phyloP scores from a whole-genome alignment of 1,140 invertebrate genomes.

The Neodiprion lecontei region DNA sequence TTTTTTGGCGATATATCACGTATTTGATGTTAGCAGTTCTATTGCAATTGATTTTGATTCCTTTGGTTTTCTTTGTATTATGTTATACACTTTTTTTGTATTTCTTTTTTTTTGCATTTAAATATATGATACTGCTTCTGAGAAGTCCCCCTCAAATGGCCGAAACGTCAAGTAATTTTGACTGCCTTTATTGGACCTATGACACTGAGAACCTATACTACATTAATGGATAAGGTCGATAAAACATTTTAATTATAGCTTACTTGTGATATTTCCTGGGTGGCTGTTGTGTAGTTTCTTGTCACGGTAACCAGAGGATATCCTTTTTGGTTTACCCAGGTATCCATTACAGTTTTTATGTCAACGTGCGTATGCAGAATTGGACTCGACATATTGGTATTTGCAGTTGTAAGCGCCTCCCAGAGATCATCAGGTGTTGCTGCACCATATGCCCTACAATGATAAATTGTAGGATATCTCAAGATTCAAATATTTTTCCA shows the following conservation, averaged over 20 bases:
- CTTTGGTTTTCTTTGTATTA: no score
- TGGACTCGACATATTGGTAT: constrained; percentile 58
- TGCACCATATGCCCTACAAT: constrained; percentile 54
- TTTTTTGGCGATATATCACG: no score
- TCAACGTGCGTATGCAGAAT: constrained; percentile 42
- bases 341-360: constrained; percentile 66
- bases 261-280: constrained; percentile 59
- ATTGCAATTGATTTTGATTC: no score
- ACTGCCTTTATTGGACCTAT: no score
- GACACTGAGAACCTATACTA: no score
- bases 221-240: neutral
- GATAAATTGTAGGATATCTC: constrained; percentile 8
- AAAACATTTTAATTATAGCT: neutral
- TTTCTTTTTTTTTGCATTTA: no score
- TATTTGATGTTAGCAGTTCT: no score
- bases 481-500: neutral
- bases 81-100: no score
- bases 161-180: no score
- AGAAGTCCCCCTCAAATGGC: no score
- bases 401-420: constrained; percentile 61
- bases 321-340: constrained; percentile 74
- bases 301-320: constrained; percentile 71
- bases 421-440: constrained; percentile 77
- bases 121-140: no score
- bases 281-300: constrained; percentile 56